Conservation (phyloP, 1,140 invertebrate species). For the Anastrepha ludens region DNA sequence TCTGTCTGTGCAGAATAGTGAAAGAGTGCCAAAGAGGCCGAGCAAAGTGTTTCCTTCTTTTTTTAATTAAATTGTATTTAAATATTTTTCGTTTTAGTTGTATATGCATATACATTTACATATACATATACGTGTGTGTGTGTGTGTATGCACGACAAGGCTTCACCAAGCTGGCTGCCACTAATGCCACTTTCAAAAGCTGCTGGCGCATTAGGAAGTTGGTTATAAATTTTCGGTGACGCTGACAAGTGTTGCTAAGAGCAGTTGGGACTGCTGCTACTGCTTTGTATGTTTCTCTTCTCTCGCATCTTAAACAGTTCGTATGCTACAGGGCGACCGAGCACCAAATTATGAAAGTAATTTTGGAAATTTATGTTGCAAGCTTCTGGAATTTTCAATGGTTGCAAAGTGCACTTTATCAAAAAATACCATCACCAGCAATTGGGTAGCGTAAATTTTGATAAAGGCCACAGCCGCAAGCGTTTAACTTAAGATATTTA, state of each 20-base stretch:
- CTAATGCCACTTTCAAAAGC: background rate
- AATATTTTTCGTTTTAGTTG: background rate
- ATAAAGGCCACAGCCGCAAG: background rate
- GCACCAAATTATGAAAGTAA: slow-evolving; percentile 6
- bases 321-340: background rate
- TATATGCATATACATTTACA: too few relatives aligned
- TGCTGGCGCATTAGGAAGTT: slow-evolving; percentile 7
- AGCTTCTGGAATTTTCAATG: slow-evolving; percentile 49
- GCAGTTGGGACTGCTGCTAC: background rate
- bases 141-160: background rate
- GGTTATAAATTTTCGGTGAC: slow-evolving; percentile 18
- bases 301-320: too few relatives aligned
- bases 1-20: background rate
- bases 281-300: background rate
- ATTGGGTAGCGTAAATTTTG: slow-evolving; percentile 20
- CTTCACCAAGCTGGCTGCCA: too few relatives aligned
- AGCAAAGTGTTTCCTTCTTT: background rate
- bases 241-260: slow-evolving; percentile 9
- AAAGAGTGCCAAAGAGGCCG: background rate
- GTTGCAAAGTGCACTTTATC: slow-evolving; percentile 37
- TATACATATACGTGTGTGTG: background rate
- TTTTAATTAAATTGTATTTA: background rate
- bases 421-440: background rate
- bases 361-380: slow-evolving; percentile 34
- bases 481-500: background rate